A percentile compares a stretch with the other conserved stretches of the same genome.
These are phyloP conservation scores for Mola mola DNA, from an alignment of 2,113 vertebrate species.

Conservation along the genomic window DNA sequence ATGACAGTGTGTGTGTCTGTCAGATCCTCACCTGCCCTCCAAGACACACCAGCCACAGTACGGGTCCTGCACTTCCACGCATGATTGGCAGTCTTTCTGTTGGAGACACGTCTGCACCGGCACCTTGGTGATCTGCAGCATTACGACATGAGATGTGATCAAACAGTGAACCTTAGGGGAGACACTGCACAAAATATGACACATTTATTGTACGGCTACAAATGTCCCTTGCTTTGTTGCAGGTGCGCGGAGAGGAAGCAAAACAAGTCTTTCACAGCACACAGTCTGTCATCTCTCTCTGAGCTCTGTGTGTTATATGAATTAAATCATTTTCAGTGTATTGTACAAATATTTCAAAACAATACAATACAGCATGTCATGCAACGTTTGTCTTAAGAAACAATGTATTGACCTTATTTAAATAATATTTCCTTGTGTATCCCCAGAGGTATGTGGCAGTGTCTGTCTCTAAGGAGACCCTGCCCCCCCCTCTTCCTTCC, in stretches of 20 bases:
- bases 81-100: slow-evolving; percentile 83
- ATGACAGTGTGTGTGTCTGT: background rate
- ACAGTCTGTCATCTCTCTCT: too few relatives aligned
- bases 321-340: too few relatives aligned
- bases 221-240: slow-evolving; percentile 13
- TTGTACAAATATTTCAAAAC: too few relatives aligned
- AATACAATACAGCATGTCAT: too few relatives aligned
- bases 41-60: slow-evolving; percentile 92
- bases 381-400: too few relatives aligned
- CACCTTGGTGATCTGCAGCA: slow-evolving; percentile 82
- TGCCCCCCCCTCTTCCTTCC: background rate
- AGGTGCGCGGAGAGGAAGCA: slow-evolving; percentile 17
- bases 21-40: slow-evolving; percentile 84
- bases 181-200: slow-evolving; percentile 20
- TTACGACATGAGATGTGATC: slow-evolving; percentile 44
- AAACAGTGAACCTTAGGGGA: slow-evolving; percentile 33
- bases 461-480: background rate
- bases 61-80: slow-evolving; percentile 85
- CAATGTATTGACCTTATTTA: too few relatives aligned
- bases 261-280: too few relatives aligned
- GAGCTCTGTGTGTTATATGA: too few relatives aligned
- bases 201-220: slow-evolving; percentile 17
- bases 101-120: slow-evolving; percentile 84
- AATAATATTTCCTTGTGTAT: too few relatives aligned
- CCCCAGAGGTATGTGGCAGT: slow-evolving; percentile 15